Evolutionary conservation across 2,888 invertebrate genomes (phyloP), one percentile per base, ranked within the genome.

Genomic region (Serrognathus titanus): DNA sequence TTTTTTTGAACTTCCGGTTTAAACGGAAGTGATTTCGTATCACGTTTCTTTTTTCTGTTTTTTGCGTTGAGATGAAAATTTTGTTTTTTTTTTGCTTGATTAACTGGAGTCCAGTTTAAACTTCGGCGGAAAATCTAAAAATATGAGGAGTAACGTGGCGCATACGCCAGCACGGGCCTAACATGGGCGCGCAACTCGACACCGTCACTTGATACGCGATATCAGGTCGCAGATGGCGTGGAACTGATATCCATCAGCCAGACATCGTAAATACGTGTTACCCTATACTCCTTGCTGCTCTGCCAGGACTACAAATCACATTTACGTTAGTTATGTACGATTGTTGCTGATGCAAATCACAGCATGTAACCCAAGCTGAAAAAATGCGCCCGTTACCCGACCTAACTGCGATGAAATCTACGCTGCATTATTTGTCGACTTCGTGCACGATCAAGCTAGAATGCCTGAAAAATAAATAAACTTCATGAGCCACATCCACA

Each of bases 181-280:
- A 71, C 71, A 69, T 69, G 70, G 70, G 59, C 65, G 67, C 66
- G 69, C 65, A 72, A 73, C 61, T 59, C 61, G 67, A 70, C 65
- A 64, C 65, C 59, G 72, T 68, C 67, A 74, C 63, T 60, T 65
- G 72, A 75, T 71, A 69, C 63, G 63, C 59, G 63, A 63, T 69
- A 74, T 76, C 75, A 66, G 63, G 70, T 75, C 67, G 71, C 76
- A 75, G 76, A 75, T 76, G 76, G 75, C 71, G 74, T 73, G 75
- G 72, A 76, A 75, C 70, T 71, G 75, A 76, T 75, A 75, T 71
- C 74, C 73, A 74, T 74, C 75, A 72, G 61, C 64, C 66, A 71
- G 68, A 67, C 69, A 66, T 68, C 67, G 69, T 70, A 69, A 70
- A 69, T 70, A 70, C 66, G 61, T 60, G 63, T 64, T 61, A 62